Conservation (phyloP, 2,113 vertebrate species). For the Rattus rattus region DNA sequence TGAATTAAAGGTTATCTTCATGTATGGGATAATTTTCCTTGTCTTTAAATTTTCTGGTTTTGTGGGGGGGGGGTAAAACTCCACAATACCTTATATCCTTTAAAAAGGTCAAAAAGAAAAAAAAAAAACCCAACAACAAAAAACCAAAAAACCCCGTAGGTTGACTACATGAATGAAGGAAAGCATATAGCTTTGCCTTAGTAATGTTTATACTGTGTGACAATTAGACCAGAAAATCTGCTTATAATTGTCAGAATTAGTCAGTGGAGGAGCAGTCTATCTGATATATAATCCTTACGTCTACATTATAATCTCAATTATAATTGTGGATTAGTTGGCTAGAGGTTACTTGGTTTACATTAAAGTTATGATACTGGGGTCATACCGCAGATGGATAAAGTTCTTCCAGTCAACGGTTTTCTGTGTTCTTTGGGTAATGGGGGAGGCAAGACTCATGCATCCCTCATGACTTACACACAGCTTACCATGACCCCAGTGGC, state of each 20-base stretch:
- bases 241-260: not conserved
- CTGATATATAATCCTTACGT: not conserved
- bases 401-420: slow-evolving; percentile 51
- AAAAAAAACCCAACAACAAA: no score
- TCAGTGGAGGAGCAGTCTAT: not conserved
- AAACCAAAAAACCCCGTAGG: not conserved
- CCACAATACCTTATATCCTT: not conserved
- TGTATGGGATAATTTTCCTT: not conserved
- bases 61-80: not conserved
- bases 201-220: not conserved
- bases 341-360: not conserved
- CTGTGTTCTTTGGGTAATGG: not conserved
- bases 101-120: not conserved
- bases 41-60: not conserved
- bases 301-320: not conserved
- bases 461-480: not conserved
- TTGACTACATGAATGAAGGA: not conserved
- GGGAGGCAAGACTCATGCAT: not conserved
- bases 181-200: not conserved
- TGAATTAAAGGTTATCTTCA: not conserved
- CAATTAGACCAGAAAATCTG: not conserved
- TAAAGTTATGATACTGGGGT: not conserved
- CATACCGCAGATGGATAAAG: not conserved
- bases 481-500: not conserved
- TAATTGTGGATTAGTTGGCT: not conserved